Base-by-base conservation (phyloP, 2,888 invertebrate genomes). In the Lasiommata megera region DNA sequence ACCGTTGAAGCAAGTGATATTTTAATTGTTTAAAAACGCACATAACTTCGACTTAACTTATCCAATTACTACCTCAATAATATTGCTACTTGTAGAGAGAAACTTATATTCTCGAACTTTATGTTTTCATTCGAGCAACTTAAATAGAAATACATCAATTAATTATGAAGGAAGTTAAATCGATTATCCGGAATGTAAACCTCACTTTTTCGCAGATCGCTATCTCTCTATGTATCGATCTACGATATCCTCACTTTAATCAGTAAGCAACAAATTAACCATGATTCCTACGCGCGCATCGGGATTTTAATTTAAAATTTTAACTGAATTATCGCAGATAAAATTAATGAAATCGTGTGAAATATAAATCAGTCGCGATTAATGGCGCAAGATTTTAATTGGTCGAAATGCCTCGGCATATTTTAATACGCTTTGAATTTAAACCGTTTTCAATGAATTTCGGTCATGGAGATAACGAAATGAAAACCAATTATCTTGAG, bases 321-420 rank as follows among this genome's bases (percentile, higher is more conserved):
- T 68, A 73, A 69, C 34, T 53, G 44, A 50, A 61, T 61, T 76
- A 67, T 62, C 46, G 44, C 53, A 41, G 54, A 59, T 56, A 54
- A 51, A 62, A 61, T 69, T 66, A 72, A 69, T 64, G 66, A 73
- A 72, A 72, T 70, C 66, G 69, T 68, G 67, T 68, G 69, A 69
- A 67, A 68, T 73, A 77, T 79, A 78, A 80, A 79, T 79, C 78
- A 73, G 73, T 70, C 69, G 72, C 71, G 67, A 72, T 74, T 71
- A 69, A 73, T 72, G 70, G 66, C 70, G 67, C 69, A 77, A 76
- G 60, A 54, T 68, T 71, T 73, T 79, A 79, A 79, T 76, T 76
- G 72, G 66, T 68, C 63, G 67, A 69, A 72, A 77, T 78, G 71
- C 73, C 57, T 70, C 71, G 69, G 74, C 67, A 72, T 68, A 72